Conservation (phyloP, 2,113 vertebrate species). For the Felis chaus region DNA sequence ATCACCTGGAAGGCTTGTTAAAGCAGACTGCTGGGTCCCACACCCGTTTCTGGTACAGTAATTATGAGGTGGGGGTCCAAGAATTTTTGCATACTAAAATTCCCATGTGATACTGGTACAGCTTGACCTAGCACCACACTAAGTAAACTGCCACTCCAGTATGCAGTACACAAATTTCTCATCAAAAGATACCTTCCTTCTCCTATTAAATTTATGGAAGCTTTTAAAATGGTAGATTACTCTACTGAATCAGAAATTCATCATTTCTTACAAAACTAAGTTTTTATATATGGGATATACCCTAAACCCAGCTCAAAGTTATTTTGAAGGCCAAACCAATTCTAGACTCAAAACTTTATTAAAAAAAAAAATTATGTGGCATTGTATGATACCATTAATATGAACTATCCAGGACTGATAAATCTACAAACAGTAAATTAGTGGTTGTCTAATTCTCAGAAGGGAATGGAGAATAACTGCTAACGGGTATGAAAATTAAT, state of each 20-base stretch:
- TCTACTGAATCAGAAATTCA: not conserved
- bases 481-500: not conserved
- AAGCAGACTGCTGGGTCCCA: not conserved
- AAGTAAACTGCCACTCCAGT: not conserved
- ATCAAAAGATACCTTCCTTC: not conserved
- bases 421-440: not conserved
- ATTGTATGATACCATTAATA: not conserved
- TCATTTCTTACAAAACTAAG: not conserved
- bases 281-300: not conserved
- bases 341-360: not conserved
- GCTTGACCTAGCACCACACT: not conserved
- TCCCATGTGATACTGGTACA: not conserved
- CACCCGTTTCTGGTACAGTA: not conserved
- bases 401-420: not conserved
- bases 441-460: not conserved
- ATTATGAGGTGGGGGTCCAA: not conserved
- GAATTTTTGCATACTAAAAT: not conserved
- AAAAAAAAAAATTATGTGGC: not conserved
- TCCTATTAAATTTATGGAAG: not conserved
- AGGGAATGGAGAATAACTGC: not conserved
- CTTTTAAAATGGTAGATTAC: not conserved
- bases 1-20: not conserved
- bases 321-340: not conserved
- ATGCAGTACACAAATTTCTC: not conserved
- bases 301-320: slow-evolving; percentile 1